Evolutionary conservation across 2,113 vertebrate genomes (phyloP).

Genomic region (Halichoeres trimaculatus): DNA sequence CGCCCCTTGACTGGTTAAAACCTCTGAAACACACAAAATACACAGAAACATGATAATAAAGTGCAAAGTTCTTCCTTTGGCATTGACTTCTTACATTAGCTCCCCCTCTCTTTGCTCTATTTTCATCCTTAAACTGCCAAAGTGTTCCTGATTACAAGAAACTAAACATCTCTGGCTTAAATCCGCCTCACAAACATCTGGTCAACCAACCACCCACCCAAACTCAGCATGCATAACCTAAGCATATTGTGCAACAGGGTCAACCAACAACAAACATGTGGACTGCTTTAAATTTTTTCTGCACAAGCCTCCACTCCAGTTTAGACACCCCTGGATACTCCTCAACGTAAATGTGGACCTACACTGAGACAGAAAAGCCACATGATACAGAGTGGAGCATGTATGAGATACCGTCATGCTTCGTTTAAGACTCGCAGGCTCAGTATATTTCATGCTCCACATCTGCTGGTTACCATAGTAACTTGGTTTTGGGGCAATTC

Average conservation of each 20-base stretch:
- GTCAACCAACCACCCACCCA: constrained; percentile 49
- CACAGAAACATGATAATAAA: no score
- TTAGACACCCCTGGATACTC: constrained; percentile 7
- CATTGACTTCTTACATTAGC: not conserved
- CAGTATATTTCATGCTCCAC: constrained; percentile 77
- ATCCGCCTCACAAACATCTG: constrained; percentile 67
- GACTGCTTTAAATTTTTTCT: constrained; percentile 33
- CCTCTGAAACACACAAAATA: not conserved
- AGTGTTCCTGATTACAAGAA: constrained; percentile 51
- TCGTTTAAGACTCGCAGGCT: constrained; percentile 67
- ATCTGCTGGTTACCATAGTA: constrained; percentile 80
- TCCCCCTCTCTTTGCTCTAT: not conserved
- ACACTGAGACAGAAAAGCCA: constrained; percentile 5
- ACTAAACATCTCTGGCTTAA: constrained; percentile 61
- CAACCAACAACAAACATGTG: constrained; percentile 37
- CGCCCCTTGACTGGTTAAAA: not conserved
- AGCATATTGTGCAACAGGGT: constrained; percentile 53
- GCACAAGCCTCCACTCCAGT: not conserved
- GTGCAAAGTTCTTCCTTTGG: not conserved
- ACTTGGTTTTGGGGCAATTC: constrained; percentile 70
- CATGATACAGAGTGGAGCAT: constrained; percentile 40
- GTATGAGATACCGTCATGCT: constrained; percentile 62
- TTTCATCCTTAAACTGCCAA: constrained; percentile 14
- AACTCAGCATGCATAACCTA: constrained; percentile 41
- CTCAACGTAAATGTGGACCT: constrained; percentile 11